Percentiles rank a stretch among this genome's conserved stretches.
These are phyloP conservation scores for Lepetodrilus schrolli DNA, from an alignment of 2,888 invertebrate genomes.

Conservation along the genomic window DNA sequence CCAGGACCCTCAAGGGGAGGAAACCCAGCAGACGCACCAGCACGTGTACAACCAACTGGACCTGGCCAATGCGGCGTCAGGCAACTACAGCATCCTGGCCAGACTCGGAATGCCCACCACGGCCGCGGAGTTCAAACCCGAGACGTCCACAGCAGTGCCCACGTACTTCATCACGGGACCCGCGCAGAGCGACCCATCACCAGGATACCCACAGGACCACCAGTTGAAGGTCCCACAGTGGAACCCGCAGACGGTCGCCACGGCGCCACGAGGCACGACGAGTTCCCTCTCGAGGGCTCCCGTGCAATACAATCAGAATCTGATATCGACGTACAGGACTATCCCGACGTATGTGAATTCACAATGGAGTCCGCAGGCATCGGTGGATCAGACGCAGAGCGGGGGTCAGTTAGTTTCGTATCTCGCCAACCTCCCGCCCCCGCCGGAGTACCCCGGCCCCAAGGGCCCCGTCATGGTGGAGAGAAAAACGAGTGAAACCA, in stretches of 20 bases:
- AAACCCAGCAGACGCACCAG: conserved; percentile 75
- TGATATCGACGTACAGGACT: conserved; percentile 35
- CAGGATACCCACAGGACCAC: neutral
- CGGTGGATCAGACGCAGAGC: conserved; percentile 2
- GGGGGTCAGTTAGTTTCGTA: conserved; percentile 46
- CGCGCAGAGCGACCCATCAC: neutral
- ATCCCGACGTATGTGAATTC: conserved; percentile 39
- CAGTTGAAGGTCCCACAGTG: conserved; percentile 35
- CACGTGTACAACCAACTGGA: conserved; percentile 47
- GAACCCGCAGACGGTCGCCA: conserved; percentile 8
- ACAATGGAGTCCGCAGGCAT: conserved; percentile 34
- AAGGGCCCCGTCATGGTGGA: conserved; percentile 40
- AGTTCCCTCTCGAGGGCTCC: neutral
- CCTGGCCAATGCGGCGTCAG: conserved; percentile 50
- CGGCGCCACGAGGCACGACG: neutral
- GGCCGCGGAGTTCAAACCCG: neutral
- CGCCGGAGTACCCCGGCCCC: conserved; percentile 70
- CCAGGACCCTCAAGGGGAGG: conserved; percentile 94
- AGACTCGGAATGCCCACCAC: conserved; percentile 61
- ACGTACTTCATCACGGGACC: conserved; percentile 21
- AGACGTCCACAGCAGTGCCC: conserved; percentile 12
- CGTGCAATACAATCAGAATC: conserved; percentile 26
- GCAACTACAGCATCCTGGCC: conserved; percentile 75
- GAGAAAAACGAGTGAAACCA: conserved; percentile 55
- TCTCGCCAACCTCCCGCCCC: conserved; percentile 64